These are phyloP conservation scores for Sesamia inferens DNA, from an alignment of 2,888 invertebrate species.

Conservation along the genomic window DNA sequence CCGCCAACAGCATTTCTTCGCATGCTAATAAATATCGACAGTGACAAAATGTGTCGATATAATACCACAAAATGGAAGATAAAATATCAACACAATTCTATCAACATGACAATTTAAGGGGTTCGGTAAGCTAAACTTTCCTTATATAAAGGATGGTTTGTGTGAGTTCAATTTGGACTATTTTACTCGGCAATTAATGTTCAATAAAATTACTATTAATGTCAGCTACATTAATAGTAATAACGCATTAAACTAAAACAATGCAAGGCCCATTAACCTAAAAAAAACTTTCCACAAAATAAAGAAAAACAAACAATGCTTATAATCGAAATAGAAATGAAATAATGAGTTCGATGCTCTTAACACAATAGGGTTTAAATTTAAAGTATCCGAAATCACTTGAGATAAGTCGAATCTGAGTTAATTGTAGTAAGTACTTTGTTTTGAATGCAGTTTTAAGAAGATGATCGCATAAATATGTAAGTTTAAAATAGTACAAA, in stretches of 20 bases:
- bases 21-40: neutral
- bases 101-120: neutral
- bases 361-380: constrained; percentile 31
- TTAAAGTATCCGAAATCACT: constrained; percentile 39
- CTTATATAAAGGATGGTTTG: neutral
- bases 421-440: constrained; percentile 30
- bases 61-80: neutral
- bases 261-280: constrained; percentile 22
- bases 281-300: constrained; percentile 43
- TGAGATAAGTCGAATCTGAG: constrained; percentile 53
- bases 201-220: neutral
- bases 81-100: neutral
- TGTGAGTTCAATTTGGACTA: neutral
- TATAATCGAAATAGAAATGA: constrained; percentile 42
- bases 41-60: neutral
- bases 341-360: constrained; percentile 57
- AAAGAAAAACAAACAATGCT: constrained; percentile 32
- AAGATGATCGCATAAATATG: neutral
- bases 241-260: constrained; percentile 3
- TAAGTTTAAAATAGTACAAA: too few relatives aligned
- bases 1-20: constrained; percentile 23
- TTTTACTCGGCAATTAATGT: neutral
- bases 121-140: neutral
- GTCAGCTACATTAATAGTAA: too few relatives aligned
- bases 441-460: constrained; percentile 17